Percentiles rank a stretch among this genome's conserved stretches.
Conservation (phyloP, 2,888 invertebrate species). For the Branchipolynoe longqiensis region DNA sequence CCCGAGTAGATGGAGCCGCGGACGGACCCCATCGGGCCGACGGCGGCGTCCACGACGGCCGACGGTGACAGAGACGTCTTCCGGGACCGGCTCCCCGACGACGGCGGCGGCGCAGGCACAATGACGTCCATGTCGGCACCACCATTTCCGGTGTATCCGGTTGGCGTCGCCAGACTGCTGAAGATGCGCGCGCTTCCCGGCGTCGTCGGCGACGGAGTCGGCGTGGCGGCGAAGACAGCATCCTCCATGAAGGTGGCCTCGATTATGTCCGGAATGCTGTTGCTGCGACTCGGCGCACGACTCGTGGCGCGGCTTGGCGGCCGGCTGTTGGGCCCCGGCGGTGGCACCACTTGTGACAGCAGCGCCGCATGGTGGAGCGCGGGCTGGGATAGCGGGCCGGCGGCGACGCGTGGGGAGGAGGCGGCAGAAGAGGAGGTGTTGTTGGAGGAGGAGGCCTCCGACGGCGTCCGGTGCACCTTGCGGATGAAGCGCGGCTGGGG, state of each 20-base stretch:
- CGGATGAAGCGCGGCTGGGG: constrained; percentile 5
- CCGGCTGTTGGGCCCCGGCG: neutral
- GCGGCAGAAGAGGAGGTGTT: neutral
- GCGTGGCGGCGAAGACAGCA: neutral
- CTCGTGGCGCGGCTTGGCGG: neutral
- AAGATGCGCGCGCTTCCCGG: neutral
- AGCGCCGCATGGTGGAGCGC: neutral
- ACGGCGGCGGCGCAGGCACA: constrained; percentile 6
- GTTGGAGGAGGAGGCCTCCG: constrained; percentile 1
- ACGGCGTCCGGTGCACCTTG: constrained; percentile 20
- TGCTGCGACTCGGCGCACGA: constrained; percentile 44
- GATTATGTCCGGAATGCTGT: constrained; percentile 46
- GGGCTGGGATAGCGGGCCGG: neutral
- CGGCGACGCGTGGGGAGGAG: neutral
- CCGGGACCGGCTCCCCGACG: neutral
- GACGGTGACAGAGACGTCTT: neutral
- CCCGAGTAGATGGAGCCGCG: constrained; percentile 27
- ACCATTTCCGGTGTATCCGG: neutral
- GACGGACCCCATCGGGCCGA: neutral
- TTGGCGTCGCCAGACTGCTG: neutral
- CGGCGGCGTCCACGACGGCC: neutral
- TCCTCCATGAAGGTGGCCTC: constrained; percentile 12
- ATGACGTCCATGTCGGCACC: neutral
- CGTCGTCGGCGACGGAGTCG: neutral
- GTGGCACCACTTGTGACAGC: neutral